Percentiles rank a stretch among this genome's conserved stretches.
phyloP scores from a whole-genome alignment of 2,113 vertebrate genomes.

The Nothocercus nigrocapillus region DNA sequence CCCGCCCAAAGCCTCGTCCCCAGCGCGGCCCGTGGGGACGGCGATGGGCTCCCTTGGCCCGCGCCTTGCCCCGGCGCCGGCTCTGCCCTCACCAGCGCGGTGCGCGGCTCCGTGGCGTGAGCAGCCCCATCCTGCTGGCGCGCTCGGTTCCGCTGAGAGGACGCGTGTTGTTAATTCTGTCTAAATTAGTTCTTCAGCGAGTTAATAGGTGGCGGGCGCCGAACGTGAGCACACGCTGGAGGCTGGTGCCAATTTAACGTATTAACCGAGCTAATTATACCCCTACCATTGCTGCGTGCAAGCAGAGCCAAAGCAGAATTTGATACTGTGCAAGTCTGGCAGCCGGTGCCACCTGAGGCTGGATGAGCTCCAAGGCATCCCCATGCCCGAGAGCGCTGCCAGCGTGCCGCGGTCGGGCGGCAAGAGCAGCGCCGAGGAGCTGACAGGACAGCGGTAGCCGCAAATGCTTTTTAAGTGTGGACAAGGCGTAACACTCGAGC shows the following conservation, averaged over 20 bases:
- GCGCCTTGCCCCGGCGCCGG: too few species aligned
- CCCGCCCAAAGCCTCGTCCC: too few species aligned
- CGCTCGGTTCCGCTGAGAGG: not conserved
- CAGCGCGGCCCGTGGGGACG: too few species aligned
- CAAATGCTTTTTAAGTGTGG: not conserved
- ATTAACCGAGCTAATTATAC: not conserved
- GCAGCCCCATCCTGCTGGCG: not conserved
- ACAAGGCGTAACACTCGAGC: not conserved
- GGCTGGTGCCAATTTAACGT: not conserved
- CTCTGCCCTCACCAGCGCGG: too few species aligned
- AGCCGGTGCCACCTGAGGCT: not conserved
- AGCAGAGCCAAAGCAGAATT: not conserved
- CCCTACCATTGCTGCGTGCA: not conserved
- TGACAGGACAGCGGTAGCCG: not conserved
- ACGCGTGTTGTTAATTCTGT: not conserved
- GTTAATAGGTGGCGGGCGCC: not conserved
- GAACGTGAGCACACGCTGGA: not conserved
- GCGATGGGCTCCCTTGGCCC: too few species aligned
- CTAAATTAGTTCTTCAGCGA: fast-evolving
- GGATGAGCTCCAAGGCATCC: not conserved
- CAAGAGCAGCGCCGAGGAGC: not conserved
- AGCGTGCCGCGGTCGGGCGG: not conserved
- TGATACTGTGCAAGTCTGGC: not conserved
- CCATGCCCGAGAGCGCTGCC: not conserved
- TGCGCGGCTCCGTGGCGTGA: too few species aligned